Evolutionary conservation across 2,113 vertebrate species (phyloP), one percentile per base, ranked within the genome.

Genomic region (Peucedramus taeniatus): DNA sequence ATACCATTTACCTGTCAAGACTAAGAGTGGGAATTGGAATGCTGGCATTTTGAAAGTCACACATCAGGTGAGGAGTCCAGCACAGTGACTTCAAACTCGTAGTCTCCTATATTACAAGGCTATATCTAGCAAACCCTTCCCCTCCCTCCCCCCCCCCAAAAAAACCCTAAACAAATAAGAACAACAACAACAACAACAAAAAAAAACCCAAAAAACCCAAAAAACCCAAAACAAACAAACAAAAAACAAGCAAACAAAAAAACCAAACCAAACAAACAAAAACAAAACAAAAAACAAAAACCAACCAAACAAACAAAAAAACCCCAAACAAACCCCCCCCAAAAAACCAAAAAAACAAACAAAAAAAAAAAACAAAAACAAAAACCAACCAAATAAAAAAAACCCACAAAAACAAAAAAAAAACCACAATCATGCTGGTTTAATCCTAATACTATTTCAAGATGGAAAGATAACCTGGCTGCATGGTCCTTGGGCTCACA

Each of bases 361-460:
- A n/a, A n/a, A n/a, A n/a, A n/a, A n/a, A n/a, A n/a, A n/a, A n/a
- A n/a, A n/a, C n/a, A n/a, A n/a, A n/a, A n/a, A n/a, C n/a, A n/a
- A n/a, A 45, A 47, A 47, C 21, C 45, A 45, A 45, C 8, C 19
- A 47, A 51, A 42, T 15, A 42, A 42, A 40, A 4, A 42, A 30
- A 54, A 40, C 44, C 19, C 42, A 31, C n/a, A n/a, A n/a, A 27
- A 7, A 7, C 7, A 45, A 27, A 47, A 10, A 42, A 35, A 18
- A 3, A 1, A 13, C 14, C 5, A 3, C 16, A 28, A 5, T 0
- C 0, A 7, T 35, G 7, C 4, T 54, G 5, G 2, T 76, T 72
- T 56, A 33, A 27, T 71, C 7, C 13, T 44, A 35, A 31, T 16
- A 33, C 3, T 9, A 13, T 40, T 76, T 24, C 42, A 65, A 54